A percentile compares a stretch with the other conserved stretches of the same genome.
Conservation (phyloP, 2,113 vertebrate genomes). For the Etia nguti region DNA sequence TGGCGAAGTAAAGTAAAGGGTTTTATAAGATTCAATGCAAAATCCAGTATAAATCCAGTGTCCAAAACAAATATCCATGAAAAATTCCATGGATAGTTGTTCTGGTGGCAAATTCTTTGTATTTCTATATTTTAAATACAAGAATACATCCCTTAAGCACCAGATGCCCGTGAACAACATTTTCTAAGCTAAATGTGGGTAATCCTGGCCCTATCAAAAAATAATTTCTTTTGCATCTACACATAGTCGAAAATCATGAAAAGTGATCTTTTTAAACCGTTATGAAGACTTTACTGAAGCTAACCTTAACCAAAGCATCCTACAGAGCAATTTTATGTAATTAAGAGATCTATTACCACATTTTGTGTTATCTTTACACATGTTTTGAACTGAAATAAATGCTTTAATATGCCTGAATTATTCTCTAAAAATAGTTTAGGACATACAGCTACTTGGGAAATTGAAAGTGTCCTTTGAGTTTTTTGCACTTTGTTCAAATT, state of each 20-base stretch:
- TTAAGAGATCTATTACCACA: background rate
- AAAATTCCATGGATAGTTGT: background rate
- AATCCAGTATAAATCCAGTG: background rate
- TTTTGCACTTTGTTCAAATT: background rate
- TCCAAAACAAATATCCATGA: background rate
- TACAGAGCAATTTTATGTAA: background rate
- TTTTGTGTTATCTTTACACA: background rate
- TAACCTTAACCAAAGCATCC: background rate
- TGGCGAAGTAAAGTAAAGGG: background rate
- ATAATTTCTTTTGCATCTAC: background rate
- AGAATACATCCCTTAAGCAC: background rate
- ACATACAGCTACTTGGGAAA: background rate
- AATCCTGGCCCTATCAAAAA: background rate
- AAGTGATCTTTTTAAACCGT: background rate
- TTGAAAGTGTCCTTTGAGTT: background rate
- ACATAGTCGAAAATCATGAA: background rate
- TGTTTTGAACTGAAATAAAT: background rate
- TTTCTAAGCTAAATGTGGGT: background rate
- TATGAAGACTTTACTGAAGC: background rate
- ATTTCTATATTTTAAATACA: background rate
- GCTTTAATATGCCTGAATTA: background rate
- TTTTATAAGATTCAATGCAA: background rate
- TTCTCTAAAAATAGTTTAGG: background rate
- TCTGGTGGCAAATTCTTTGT: background rate
- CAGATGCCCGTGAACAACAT: background rate